phyloP scores from a whole-genome alignment of 2,888 invertebrate genomes.

The Archips crataeganus region DNA sequence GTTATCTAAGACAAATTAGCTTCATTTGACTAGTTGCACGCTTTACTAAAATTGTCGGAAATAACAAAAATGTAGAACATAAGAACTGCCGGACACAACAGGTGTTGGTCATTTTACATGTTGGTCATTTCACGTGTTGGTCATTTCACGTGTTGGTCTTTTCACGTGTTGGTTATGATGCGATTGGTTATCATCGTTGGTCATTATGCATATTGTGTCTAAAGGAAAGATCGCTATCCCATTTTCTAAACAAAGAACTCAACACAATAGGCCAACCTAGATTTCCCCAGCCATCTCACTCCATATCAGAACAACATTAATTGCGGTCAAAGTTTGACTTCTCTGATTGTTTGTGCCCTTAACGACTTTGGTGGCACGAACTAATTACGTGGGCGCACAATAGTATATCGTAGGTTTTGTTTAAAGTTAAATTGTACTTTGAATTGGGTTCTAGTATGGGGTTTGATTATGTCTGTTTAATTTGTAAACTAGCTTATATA shows the following conservation, averaged over 20 bases:
- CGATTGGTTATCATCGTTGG: too few relatives aligned
- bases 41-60: too few relatives aligned
- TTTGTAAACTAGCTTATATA: too few relatives aligned
- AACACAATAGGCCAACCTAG: constrained; percentile 14
- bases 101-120: too few relatives aligned
- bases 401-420: constrained; percentile 15
- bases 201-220: too few relatives aligned
- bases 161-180: too few relatives aligned
- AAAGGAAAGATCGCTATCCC: not conserved
- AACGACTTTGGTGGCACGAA: constrained; percentile 23
- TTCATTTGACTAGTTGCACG: too few relatives aligned
- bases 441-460: constrained; percentile 21
- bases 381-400: constrained; percentile 24
- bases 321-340: constrained; percentile 38
- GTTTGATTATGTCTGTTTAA: not conserved
- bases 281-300: constrained; percentile 31
- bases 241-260: not conserved
- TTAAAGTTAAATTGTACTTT: constrained; percentile 36
- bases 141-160: too few relatives aligned
- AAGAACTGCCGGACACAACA: too few relatives aligned
- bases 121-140: too few relatives aligned
- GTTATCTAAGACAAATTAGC: too few relatives aligned
- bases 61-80: too few relatives aligned
- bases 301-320: constrained; percentile 35
- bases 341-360: constrained; percentile 34